phyloP scores from a whole-genome alignment of 2,797 vertebrate species.

The Pangasius sanitwongsei region DNA sequence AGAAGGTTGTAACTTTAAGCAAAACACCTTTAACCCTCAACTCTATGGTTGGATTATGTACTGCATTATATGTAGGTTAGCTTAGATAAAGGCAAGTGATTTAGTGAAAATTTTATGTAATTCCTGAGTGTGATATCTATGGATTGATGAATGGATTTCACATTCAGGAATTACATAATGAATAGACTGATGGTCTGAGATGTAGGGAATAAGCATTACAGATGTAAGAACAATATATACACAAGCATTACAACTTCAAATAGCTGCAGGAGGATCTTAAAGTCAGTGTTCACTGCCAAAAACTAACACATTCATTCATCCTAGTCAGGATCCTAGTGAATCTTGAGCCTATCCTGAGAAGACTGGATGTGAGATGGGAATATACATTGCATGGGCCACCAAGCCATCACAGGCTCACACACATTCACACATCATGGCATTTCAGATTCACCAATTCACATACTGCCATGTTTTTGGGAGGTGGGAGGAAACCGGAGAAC shows the following conservation, averaged over 20 bases:
- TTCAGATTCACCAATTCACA: neutral
- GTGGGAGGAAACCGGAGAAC: neutral
- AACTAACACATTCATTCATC: too few relatives aligned
- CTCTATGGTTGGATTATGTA: too few relatives aligned
- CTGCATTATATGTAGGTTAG: neutral
- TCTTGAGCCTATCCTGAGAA: neutral
- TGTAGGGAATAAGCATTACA: neutral
- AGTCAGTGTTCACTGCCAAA: neutral
- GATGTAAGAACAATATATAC: neutral
- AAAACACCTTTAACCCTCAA: neutral
- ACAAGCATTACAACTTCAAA: neutral
- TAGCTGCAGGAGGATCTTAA: neutral
- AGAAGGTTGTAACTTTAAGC: neutral
- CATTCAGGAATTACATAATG: too few relatives aligned
- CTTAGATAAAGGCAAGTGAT: neutral
- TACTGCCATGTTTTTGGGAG: neutral
- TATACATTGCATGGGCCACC: neutral
- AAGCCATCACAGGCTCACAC: neutral
- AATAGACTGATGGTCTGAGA: neutral
- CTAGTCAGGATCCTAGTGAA: neutral
- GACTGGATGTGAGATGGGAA: neutral
- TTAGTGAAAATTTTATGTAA: neutral
- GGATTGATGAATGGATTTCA: neutral
- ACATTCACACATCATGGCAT: neutral
- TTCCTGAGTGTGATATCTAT: neutral